Percentiles rank a stretch among this genome's conserved stretches.
phyloP scores from a whole-genome alignment of 2,888 invertebrate genomes.

The Drosophila sordidula region DNA sequence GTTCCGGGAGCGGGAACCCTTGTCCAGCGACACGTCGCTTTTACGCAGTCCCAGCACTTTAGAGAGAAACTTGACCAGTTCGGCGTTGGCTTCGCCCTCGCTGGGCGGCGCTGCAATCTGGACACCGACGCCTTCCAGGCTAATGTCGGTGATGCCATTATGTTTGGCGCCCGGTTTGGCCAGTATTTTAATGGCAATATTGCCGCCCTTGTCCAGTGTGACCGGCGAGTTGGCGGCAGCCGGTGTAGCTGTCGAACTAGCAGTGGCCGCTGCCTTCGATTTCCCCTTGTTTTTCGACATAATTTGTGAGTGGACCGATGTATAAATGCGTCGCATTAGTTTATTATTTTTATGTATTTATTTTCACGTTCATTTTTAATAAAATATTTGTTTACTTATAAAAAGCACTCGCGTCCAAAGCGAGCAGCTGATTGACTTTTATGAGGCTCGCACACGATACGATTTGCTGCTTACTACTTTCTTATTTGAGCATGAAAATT shows the following conservation, averaged over 20 bases:
- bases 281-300: slow-evolving; percentile 81
- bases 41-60: slow-evolving; percentile 89
- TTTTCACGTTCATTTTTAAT: slow-evolving; percentile 10
- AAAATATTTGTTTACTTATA: not conserved
- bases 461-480: not conserved
- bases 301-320: slow-evolving; percentile 27
- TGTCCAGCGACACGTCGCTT: slow-evolving; percentile 89
- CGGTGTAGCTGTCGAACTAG: slow-evolving; percentile 17
- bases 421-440: slow-evolving; percentile 38
- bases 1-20: slow-evolving; percentile 87
- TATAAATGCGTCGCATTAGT: slow-evolving; percentile 60
- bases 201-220: slow-evolving; percentile 86
- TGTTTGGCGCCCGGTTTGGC: slow-evolving; percentile 92
- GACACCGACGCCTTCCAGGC: slow-evolving; percentile 89
- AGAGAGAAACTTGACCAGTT: slow-evolving; percentile 90
- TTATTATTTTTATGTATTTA: not conserved
- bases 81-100: slow-evolving; percentile 93
- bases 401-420: not conserved
- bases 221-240: slow-evolving; percentile 74
- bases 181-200: slow-evolving; percentile 88
- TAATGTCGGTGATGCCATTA: slow-evolving; percentile 88
- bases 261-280: slow-evolving; percentile 28
- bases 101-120: slow-evolving; percentile 93
- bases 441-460: slow-evolving; percentile 23
- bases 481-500: no score